Base-by-base conservation (phyloP, 2,888 invertebrate species). In the Polyploca ridens region DNA sequence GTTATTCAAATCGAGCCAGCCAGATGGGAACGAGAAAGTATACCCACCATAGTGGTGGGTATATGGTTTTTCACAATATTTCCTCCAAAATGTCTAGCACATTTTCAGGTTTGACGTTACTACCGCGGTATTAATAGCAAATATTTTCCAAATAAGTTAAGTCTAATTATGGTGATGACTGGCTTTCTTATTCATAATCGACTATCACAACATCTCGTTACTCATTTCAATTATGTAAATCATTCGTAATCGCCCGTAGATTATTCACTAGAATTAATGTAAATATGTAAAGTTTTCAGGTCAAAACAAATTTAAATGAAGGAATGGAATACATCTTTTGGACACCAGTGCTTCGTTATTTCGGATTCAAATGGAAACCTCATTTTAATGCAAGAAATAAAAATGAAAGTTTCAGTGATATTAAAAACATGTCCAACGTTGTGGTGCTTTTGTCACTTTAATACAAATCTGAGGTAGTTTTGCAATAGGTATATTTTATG, bases 371-470 rank as follows among this genome's bases (percentile, higher is more conserved):
- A 75, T 74, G 73, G 65, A 64, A 63, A 65, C 70, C 72, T 82
- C 80, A 84, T 83, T 84, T 83, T 78, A 74, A 78, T 74, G 77
- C 78, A 78, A 80, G 81, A 78, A 76, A 76, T 79, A 72, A 72
- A 77, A 72, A 76, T 74, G 74, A 73, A 75, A 74, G 74, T 66
- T 74, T 75, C 69, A 69, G 69, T 71, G 76, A 72, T 72, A 62
- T 66, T 63, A 61, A 68, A 69, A 69, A 67, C 68, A 67, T 59
- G 62, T n/a, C n/a, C n/a, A 54, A 16, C 10, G 8, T 16, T 16
- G 49, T 19, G 16, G 49, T 19, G 19, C 16, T 49, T 41, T 11
- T 41, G 13, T 41, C 13, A 41, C 41, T 41, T 41, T 41, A 2
- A 54, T 10, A 19, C 46, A 49, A 54, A 16, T 19, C 8, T n/a